Evolutionary conservation across 2,797 vertebrate genomes (phyloP).

Genomic region (Columba guinea): DNA sequence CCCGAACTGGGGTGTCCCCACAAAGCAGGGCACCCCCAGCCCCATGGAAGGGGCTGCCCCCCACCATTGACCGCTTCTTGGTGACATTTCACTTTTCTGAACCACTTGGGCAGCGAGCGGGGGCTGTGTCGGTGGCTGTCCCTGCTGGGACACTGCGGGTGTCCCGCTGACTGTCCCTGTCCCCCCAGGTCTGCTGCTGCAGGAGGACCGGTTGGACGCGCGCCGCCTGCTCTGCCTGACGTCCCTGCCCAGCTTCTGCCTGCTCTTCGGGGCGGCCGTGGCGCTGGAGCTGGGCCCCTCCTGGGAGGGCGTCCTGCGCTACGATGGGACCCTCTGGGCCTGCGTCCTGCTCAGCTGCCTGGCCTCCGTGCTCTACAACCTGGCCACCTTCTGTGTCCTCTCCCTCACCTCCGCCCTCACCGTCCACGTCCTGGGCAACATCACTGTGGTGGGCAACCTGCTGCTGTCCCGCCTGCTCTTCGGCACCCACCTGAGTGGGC

Average conservation of each 20-base stretch:
- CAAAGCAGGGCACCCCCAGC: not conserved
- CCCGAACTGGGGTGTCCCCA: not conserved
- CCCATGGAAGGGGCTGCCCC: rapidly evolving
- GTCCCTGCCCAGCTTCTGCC: constrained; percentile 94
- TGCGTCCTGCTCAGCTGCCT: constrained; percentile 95
- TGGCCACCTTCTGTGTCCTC: constrained; percentile 93
- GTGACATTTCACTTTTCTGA: not conserved
- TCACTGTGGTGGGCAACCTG: constrained; percentile 93
- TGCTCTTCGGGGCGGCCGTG: constrained; percentile 86
- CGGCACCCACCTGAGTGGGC: constrained; percentile 83
- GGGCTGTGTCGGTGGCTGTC: no score
- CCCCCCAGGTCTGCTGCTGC: constrained; percentile 87
- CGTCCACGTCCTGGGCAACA: constrained; percentile 93
- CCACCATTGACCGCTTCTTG: rapidly evolving
- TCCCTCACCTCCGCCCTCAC: constrained; percentile 96
- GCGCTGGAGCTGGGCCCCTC: constrained; percentile 85
- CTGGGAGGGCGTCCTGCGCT: constrained; percentile 80
- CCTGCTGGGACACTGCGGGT: rapidly evolving
- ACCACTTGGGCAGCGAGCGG: no score
- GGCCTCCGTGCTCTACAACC: constrained; percentile 94
- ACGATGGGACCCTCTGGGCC: constrained; percentile 86
- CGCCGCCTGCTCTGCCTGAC: constrained; percentile 93
- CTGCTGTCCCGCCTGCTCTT: constrained; percentile 91
- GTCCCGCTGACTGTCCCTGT: not conserved
- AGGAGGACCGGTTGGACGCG: constrained; percentile 91